Evolutionary conservation across 1,140 invertebrate genomes (phyloP).

Genomic region (Bilobella aurantiaca): DNA sequence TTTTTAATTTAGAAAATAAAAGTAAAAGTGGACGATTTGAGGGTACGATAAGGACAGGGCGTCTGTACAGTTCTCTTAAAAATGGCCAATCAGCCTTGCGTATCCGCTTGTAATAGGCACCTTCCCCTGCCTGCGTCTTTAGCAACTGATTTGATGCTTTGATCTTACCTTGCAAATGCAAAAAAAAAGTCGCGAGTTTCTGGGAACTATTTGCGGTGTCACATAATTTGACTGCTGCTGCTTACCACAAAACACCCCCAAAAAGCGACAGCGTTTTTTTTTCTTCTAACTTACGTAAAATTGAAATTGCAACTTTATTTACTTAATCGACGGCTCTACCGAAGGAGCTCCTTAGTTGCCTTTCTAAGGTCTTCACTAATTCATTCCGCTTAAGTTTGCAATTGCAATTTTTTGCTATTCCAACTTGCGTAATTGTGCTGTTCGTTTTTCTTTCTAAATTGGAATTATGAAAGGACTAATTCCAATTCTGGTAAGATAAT

Average conservation of each 20-base stretch:
- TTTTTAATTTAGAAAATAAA: too few species aligned
- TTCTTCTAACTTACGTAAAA: too few species aligned
- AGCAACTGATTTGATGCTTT: neutral
- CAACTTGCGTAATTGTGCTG: too few species aligned
- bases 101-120: neutral
- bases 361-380: neutral
- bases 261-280: neutral
- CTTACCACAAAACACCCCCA: neutral
- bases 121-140: neutral
- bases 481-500: neutral
- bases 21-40: neutral
- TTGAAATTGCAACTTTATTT: too few species aligned
- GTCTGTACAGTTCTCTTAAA: too few species aligned
- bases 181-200: too few species aligned
- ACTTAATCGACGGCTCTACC: neutral
- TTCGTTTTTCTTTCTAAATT: too few species aligned
- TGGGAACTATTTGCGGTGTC: too few species aligned
- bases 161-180: neutral
- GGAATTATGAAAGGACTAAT: neutral
- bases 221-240: neutral
- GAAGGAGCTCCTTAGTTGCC: neutral
- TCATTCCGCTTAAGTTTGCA: too few species aligned
- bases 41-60: neutral
- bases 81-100: neutral
- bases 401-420: too few species aligned